A percentile compares a stretch with the other conserved stretches of the same genome.
Evolutionary conservation across 2,113 vertebrate genomes (phyloP).

Genomic region (Salvator merianae): DNA sequence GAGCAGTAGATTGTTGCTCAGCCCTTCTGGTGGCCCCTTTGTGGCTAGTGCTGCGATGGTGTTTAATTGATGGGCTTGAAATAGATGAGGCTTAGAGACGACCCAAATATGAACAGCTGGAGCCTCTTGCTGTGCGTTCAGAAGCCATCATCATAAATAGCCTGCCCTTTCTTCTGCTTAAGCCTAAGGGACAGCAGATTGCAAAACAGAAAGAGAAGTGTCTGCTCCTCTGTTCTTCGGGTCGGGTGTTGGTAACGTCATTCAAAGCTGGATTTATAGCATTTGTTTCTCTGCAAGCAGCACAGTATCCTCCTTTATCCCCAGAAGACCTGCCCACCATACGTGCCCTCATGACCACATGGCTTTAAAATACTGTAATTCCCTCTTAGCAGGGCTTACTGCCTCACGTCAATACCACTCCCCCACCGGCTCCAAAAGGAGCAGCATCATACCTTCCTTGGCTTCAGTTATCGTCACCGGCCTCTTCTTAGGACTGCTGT

Average conservation of each 20-base stretch:
- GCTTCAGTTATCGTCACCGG: background rate
- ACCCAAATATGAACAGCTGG: background rate
- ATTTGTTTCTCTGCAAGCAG: background rate
- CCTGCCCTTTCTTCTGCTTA: background rate
- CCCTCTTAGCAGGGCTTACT: background rate
- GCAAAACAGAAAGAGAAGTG: too few relatives aligned
- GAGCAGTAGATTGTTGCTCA: too few relatives aligned
- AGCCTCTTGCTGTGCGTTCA: too few relatives aligned
- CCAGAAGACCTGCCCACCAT: background rate
- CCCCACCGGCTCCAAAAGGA: conserved; percentile 1
- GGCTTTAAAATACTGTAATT: background rate
- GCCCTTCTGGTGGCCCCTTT: too few relatives aligned
- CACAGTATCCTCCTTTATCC: background rate
- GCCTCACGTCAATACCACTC: fast-evolving
- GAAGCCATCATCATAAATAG: background rate
- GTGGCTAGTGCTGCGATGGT: background rate
- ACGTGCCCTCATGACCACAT: background rate
- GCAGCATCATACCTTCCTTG: background rate
- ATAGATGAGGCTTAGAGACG: background rate
- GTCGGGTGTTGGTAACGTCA: fast-evolving
- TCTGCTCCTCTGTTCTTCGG: background rate
- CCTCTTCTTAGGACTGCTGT: background rate
- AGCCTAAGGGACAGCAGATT: background rate
- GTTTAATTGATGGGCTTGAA: background rate
- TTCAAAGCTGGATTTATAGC: conserved; percentile 8